Percentiles rank a stretch among this genome's conserved stretches.
Evolutionary conservation across 2,113 vertebrate genomes (phyloP).

Genomic region (Redunca redunca): DNA sequence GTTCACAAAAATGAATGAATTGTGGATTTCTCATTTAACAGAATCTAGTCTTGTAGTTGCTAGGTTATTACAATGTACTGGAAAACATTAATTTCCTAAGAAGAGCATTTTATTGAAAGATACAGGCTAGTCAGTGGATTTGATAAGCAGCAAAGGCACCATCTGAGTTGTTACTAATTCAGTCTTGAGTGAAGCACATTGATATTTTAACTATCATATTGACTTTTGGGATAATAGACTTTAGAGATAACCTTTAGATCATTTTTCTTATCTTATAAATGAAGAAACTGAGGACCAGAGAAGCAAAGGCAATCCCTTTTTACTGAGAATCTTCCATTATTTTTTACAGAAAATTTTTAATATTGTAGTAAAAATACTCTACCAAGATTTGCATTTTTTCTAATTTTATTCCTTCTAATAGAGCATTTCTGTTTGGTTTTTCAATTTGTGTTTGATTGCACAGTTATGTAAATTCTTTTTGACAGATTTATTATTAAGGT

Average conservation of each 20-base stretch:
- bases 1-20: neutral
- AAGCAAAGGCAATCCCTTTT: neutral
- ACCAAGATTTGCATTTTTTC: neutral
- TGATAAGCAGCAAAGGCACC: neutral
- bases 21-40: neutral
- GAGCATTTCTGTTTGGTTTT: neutral
- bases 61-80: neutral
- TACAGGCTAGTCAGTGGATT: neutral
- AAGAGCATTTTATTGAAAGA: neutral
- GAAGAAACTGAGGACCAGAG: neutral
- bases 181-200: neutral
- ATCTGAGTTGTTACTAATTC: neutral
- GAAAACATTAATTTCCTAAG: neutral
- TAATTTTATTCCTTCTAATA: neutral
- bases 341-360: neutral
- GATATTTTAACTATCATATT: neutral
- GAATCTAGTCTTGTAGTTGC: neutral
- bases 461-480: slow-evolving; percentile 36
- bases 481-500: neutral
- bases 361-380: neutral
- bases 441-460: slow-evolving; percentile 29
- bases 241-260: neutral
- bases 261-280: slow-evolving; percentile 1
- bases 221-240: neutral
- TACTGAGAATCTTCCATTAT: neutral